A percentile compares a stretch with the other conserved stretches of the same genome.
These are phyloP conservation scores for Osmoderma eremita DNA, from an alignment of 2,888 invertebrate genomes.

Conservation along the genomic window DNA sequence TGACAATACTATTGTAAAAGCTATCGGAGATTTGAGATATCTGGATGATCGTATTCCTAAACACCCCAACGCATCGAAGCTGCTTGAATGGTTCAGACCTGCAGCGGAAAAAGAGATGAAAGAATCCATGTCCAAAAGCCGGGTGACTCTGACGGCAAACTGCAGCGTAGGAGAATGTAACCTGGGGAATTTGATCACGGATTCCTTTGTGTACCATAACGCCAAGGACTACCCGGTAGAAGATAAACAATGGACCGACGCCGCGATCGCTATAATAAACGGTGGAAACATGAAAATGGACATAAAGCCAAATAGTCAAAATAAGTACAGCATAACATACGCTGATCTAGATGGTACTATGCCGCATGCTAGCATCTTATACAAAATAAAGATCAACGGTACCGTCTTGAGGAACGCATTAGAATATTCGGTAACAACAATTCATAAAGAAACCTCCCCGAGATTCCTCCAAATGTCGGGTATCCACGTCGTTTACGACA, in stretches of 20 bases:
- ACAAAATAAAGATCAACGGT: constrained; percentile 75
- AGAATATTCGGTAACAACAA: constrained; percentile 56
- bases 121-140: background rate
- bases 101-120: constrained; percentile 69
- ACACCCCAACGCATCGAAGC: background rate
- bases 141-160: constrained; percentile 65
- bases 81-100: background rate
- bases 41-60: background rate
- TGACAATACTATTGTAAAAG: constrained; percentile 67
- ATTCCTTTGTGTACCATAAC: constrained; percentile 76
- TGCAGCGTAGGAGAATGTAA: constrained; percentile 85
- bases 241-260: constrained; percentile 77
- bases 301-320: constrained; percentile 63
- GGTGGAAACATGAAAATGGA: constrained; percentile 81
- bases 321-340: constrained; percentile 71
- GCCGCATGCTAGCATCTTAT: constrained; percentile 79
- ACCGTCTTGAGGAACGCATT: constrained; percentile 66
- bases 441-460: constrained; percentile 66
- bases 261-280: constrained; percentile 79
- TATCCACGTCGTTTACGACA: constrained; percentile 75
- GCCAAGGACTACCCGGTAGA: constrained; percentile 63
- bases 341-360: constrained; percentile 78
- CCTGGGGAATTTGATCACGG: constrained; percentile 83
- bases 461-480: constrained; percentile 87
- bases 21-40: background rate